phyloP scores from a whole-genome alignment of 64 coral and sea anemone genomes.

The Montipora foliosa region DNA sequence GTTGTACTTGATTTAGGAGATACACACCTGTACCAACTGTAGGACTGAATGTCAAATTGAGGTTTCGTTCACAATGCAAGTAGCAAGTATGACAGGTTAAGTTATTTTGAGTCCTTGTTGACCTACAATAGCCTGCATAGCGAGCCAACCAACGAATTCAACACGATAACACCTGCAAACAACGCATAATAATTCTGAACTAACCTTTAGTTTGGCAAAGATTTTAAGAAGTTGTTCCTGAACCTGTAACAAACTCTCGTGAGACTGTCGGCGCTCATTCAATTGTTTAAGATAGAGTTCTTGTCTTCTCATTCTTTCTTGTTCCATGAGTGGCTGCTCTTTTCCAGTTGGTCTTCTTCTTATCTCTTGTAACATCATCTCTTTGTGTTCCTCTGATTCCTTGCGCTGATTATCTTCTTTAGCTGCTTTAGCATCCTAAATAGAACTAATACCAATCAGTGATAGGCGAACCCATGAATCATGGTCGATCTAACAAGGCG shows the following conservation, averaged over 20 bases:
- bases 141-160: too few relatives aligned
- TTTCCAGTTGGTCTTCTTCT: constrained; percentile 36
- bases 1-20: too few relatives aligned
- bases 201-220: constrained; percentile 93
- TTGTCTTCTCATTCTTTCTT: constrained; percentile 41
- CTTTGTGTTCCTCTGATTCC: constrained; percentile 81
- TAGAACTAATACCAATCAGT: neutral
- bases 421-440: constrained; percentile 19
- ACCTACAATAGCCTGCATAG: neutral
- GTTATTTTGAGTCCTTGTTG: too few relatives aligned
- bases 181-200: neutral
- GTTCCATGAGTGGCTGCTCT: constrained; percentile 13
- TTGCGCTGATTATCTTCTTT: constrained; percentile 56
- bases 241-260: constrained; percentile 78
- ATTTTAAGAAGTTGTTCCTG: constrained; percentile 94
- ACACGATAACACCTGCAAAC: too few relatives aligned
- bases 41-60: too few relatives aligned
- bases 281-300: constrained; percentile 45
- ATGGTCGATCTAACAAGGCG: too few relatives aligned
- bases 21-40: too few relatives aligned
- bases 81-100: too few relatives aligned
- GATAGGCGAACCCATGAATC: too few relatives aligned
- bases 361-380: constrained; percentile 93
- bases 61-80: too few relatives aligned
- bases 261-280: constrained; percentile 53